Evolutionary conservation across 2,113 vertebrate species (phyloP).

Genomic region (Balaenoptera acutorostrata): DNA sequence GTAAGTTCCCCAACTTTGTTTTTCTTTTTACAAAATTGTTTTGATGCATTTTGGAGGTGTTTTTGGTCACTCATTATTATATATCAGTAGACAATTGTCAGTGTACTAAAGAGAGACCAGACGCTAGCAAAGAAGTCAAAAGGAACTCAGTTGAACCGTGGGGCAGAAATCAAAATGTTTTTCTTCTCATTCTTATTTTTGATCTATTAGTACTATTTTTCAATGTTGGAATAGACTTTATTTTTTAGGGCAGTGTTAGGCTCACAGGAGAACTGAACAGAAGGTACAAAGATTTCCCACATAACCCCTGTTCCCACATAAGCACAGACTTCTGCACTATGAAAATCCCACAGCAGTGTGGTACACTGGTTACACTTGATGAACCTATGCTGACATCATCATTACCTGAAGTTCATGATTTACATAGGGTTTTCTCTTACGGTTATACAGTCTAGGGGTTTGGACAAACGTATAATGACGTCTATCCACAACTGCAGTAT

Average conservation of each 20-base stretch:
- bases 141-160: not conserved
- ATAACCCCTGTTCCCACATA: not conserved
- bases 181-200: not conserved
- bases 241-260: not conserved
- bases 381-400: not conserved
- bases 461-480: too few species aligned
- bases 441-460: too few species aligned
- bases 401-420: not conserved
- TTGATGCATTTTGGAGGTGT: not conserved
- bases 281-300: not conserved
- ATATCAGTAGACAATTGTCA: not conserved
- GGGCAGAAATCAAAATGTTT: not conserved
- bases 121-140: not conserved
- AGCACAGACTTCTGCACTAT: not conserved
- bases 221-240: not conserved
- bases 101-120: not conserved
- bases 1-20: not conserved
- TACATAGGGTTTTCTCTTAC: too few species aligned
- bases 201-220: not conserved
- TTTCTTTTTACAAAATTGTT: not conserved
- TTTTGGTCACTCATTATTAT: not conserved
- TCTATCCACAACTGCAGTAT: too few species aligned
- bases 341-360: not conserved
- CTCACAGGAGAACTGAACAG: not conserved
- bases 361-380: not conserved